Evolutionary conservation across 1,140 invertebrate genomes (phyloP).

Genomic region (Protaetia brevitarsis): DNA sequence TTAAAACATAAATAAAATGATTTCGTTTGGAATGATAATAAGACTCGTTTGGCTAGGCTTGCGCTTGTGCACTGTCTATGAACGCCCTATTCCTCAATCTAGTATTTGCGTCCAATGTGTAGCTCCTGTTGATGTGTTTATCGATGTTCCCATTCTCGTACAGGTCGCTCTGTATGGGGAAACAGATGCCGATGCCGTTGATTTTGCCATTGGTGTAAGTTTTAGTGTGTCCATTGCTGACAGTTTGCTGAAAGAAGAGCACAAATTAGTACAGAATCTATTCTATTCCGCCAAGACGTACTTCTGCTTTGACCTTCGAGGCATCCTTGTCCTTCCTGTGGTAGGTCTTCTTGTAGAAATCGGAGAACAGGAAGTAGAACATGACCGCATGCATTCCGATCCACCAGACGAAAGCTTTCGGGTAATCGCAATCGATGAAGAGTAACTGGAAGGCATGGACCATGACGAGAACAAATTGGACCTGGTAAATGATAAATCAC

Average conservation of each 20-base stretch:
- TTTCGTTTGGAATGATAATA: background rate
- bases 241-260: too few species aligned
- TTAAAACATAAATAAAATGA: background rate
- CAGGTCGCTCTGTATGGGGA: constrained; percentile 40
- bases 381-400: constrained; percentile 86
- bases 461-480: constrained; percentile 78
- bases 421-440: constrained; percentile 83
- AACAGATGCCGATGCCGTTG: constrained; percentile 35
- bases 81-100: constrained; percentile 41
- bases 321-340: constrained; percentile 24
- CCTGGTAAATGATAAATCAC: constrained; percentile 49
- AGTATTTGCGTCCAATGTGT: constrained; percentile 39
- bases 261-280: too few species aligned
- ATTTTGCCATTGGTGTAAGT: background rate
- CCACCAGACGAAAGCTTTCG: constrained; percentile 79
- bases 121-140: constrained; percentile 39
- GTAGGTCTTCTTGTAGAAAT: constrained; percentile 90
- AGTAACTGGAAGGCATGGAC: constrained; percentile 80
- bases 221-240: background rate
- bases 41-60: constrained; percentile 4
- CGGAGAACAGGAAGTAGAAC: constrained; percentile 89
- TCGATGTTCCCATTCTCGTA: constrained; percentile 41
- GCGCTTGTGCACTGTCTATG: constrained; percentile 32
- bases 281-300: background rate
- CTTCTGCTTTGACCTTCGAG: constrained; percentile 26